Evolutionary conservation across 1,140 invertebrate species (phyloP).

Genomic region (Drosophila sucinea): DNA sequence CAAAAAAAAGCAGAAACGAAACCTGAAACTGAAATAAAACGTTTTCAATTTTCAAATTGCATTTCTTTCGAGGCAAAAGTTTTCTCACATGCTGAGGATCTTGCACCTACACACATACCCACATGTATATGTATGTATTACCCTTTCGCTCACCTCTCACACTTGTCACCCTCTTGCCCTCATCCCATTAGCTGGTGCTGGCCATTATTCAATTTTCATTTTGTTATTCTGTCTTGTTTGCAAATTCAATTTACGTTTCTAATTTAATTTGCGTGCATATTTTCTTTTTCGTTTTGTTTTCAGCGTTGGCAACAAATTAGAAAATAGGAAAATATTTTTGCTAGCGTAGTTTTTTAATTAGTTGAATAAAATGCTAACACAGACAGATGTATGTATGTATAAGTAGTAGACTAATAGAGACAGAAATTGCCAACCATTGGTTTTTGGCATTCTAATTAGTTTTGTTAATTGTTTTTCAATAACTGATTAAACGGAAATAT

Average conservation of each 20-base stretch:
- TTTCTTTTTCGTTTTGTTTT: constrained; percentile 14
- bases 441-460: constrained; percentile 11
- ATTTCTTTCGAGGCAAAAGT: constrained; percentile 36
- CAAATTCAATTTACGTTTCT: constrained; percentile 76
- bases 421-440: background rate
- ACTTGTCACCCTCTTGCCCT: background rate
- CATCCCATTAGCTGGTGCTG: background rate
- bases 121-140: background rate
- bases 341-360: constrained; percentile 73
- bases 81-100: constrained; percentile 13
- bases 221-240: constrained; percentile 65
- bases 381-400: constrained; percentile 3
- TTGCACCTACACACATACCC: constrained; percentile 24
- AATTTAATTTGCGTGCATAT: constrained; percentile 56
- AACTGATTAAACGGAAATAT: background rate
- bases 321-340: constrained; percentile 77
- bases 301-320: constrained; percentile 39
- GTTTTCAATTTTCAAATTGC: constrained; percentile 75
- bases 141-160: background rate
- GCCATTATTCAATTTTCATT: constrained; percentile 69
- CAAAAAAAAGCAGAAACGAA: constrained; percentile 15
- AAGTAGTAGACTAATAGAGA: constrained; percentile 16
- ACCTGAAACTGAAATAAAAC: constrained; percentile 23
- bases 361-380: constrained; percentile 34
- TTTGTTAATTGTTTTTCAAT: constrained; percentile 18